These are phyloP conservation scores for Scelioninae gen. 1 DNA, from an alignment of 2,888 invertebrate genomes.

Conservation along the genomic window DNA sequence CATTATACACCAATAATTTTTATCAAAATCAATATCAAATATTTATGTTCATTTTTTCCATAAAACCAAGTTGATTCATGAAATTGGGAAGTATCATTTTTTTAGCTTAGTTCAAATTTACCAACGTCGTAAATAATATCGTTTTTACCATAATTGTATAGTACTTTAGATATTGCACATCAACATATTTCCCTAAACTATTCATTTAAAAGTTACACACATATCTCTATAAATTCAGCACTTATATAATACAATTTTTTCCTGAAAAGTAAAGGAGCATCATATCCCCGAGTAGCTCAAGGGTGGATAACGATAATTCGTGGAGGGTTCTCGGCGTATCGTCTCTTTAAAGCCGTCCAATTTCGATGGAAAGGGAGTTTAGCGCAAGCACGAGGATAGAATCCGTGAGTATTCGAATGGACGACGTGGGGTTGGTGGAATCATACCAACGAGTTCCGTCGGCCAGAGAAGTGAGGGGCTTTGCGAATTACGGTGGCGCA, in stretches of 20 bases:
- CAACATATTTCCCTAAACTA: conserved; percentile 12
- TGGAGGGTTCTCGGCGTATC: conserved; percentile 69
- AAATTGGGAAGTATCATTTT: no score
- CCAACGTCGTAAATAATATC: no score
- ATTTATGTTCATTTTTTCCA: no score
- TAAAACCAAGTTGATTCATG: no score
- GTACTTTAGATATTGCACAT: neutral
- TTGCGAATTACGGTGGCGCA: conserved; percentile 72
- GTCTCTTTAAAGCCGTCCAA: conserved; percentile 75
- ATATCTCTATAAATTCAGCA: conserved; percentile 31
- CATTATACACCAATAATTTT: no score
- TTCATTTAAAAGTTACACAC: conserved; percentile 19
- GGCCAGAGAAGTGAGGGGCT: conserved; percentile 40
- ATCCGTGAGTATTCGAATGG: conserved; percentile 68
- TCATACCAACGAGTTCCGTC: conserved; percentile 58
- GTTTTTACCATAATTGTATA: no score
- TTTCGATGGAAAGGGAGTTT: conserved; percentile 74
- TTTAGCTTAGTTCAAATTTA: no score
- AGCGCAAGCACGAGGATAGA: conserved; percentile 69
- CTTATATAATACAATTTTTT: conserved; percentile 30
- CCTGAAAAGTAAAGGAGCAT: conserved; percentile 48
- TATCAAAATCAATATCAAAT: no score
- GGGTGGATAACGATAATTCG: conserved; percentile 70
- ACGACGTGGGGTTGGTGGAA: conserved; percentile 57
- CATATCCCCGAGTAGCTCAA: conserved; percentile 74